These are phyloP conservation scores for Diceros bicornis DNA, from an alignment of 2,797 vertebrate genomes.

Conservation along the genomic window DNA sequence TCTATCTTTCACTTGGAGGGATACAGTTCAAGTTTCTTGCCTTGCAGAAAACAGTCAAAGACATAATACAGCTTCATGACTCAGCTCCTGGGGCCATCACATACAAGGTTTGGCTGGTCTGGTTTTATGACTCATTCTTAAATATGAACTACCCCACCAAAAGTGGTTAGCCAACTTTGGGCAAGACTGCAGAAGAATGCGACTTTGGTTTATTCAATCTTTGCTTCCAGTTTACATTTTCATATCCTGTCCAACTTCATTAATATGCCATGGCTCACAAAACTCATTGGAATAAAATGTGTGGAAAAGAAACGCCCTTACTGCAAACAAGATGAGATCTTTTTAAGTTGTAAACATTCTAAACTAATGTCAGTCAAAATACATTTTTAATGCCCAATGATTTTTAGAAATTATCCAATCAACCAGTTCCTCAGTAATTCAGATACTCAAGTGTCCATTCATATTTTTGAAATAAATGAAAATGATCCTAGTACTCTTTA, in stretches of 20 bases:
- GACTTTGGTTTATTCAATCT: conserved; percentile 81
- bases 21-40: conserved; percentile 3
- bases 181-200: conserved; percentile 76
- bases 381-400: conserved; percentile 23
- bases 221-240: conserved; percentile 78
- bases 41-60: background rate
- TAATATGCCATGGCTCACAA: conserved; percentile 66
- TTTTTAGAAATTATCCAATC: conserved; percentile 33
- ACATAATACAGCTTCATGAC: background rate
- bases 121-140: conserved; percentile 76
- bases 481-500: conserved; percentile 5
- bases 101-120: conserved; percentile 19
- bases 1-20: conserved; percentile 33
- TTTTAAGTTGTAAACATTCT: conserved; percentile 72
- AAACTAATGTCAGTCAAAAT: conserved; percentile 69
- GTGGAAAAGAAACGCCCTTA: conserved; percentile 54
- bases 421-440: conserved; percentile 54
- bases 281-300: conserved; percentile 43
- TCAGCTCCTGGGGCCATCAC: conserved; percentile 14
- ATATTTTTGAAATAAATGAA: conserved; percentile 53
- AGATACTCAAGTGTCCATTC: conserved; percentile 55
- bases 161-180: conserved; percentile 80
- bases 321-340: conserved; percentile 59
- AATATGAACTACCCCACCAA: conserved; percentile 44
- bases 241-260: conserved; percentile 70